These are phyloP conservation scores for Beris chalybata DNA, from an alignment of 2,888 invertebrate species.

Conservation along the genomic window DNA sequence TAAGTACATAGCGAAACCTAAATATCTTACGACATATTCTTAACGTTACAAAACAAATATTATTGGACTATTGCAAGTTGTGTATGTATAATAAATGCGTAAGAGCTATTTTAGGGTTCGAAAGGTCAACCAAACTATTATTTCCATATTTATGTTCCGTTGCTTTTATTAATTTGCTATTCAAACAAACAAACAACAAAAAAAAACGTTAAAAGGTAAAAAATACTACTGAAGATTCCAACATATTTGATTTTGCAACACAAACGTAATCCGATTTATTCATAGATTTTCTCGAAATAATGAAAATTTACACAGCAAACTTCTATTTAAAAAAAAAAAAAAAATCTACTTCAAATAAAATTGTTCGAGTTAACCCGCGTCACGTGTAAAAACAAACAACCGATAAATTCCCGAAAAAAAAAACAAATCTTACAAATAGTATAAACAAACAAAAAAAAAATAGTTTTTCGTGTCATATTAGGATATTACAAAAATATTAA, in stretches of 20 bases:
- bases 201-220: neutral
- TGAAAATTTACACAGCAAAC: neutral
- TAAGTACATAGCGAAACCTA: conserved; percentile 12
- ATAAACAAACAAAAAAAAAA: neutral
- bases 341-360: neutral
- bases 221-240: conserved; percentile 9
- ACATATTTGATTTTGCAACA: conserved; percentile 23
- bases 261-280: conserved; percentile 1
- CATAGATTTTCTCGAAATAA: conserved; percentile 7
- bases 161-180: conserved; percentile 29
- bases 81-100: no score
- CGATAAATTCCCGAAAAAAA: neutral
- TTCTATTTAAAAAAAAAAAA: neutral
- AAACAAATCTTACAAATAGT: conserved; percentile 4
- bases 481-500: no score
- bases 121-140: conserved; percentile 2
- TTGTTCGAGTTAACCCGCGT: conserved; percentile 11
- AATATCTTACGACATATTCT: no score
- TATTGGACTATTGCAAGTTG: no score
- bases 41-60: no score
- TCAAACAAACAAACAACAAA: conserved; percentile 11
- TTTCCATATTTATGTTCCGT: conserved; percentile 30
- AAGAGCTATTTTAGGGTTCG: no score
- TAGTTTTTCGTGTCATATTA: no score
- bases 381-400: neutral